Evolutionary conservation across 2,113 vertebrate species (phyloP).

Genomic region (Cygnus atratus): DNA sequence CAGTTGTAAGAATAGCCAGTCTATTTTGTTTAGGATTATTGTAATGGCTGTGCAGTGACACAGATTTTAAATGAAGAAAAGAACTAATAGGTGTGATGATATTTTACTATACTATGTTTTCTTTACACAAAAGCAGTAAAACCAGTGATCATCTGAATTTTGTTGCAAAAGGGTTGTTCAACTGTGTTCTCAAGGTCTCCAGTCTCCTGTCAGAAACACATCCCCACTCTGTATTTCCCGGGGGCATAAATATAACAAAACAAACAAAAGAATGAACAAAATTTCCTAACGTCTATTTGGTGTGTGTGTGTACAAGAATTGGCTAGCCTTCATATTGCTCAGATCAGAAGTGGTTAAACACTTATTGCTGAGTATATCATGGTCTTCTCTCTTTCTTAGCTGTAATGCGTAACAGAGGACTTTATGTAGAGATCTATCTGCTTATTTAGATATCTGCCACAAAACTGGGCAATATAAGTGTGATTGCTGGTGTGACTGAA

Average conservation of each 20-base stretch:
- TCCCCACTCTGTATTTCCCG: not conserved
- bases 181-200: not conserved
- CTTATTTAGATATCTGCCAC: not conserved
- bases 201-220: fast-evolving
- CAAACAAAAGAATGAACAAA: not conserved
- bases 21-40: not conserved
- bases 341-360: not conserved
- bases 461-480: not conserved
- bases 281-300: not conserved
- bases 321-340: not conserved
- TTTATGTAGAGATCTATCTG: not conserved
- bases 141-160: not conserved
- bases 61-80: not conserved
- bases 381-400: not conserved
- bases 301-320: not conserved
- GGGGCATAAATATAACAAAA: not conserved
- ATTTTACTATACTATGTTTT: not conserved
- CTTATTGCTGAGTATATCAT: not conserved
- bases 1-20: not conserved
- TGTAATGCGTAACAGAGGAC: not conserved
- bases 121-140: not conserved
- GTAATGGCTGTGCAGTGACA: not conserved
- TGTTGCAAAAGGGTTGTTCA: not conserved
- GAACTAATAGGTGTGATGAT: not conserved
- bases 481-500: not conserved